Evolutionary conservation across 2,888 invertebrate species (phyloP).

Genomic region (Acronicta psi): DNA sequence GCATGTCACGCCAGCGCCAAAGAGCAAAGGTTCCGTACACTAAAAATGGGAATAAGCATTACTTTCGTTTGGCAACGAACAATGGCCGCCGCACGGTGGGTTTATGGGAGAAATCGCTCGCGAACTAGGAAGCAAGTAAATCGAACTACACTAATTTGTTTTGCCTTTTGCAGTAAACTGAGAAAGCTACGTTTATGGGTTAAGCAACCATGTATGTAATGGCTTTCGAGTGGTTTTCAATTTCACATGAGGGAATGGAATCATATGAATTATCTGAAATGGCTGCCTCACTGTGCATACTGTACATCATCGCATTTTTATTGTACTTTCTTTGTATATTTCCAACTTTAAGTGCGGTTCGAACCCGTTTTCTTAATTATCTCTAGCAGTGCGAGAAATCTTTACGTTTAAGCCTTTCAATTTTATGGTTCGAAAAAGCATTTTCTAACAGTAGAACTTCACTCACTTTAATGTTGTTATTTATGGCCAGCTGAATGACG

Average conservation of each 20-base stretch:
- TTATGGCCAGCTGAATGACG: not conserved
- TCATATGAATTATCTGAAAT: constrained; percentile 52
- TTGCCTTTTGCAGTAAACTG: constrained; percentile 79
- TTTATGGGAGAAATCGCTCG: constrained; percentile 74
- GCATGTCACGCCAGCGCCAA: constrained; percentile 72
- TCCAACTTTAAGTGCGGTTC: constrained; percentile 21
- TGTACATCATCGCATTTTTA: constrained; percentile 45
- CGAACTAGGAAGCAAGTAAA: constrained; percentile 75
- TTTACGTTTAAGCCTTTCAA: constrained; percentile 15
- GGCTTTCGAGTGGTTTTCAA: constrained; percentile 61
- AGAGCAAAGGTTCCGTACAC: constrained; percentile 78
- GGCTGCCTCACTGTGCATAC: constrained; percentile 6
- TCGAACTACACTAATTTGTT: constrained; percentile 81
- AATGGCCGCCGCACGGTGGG: constrained; percentile 67
- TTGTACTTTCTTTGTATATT: constrained; percentile 50
- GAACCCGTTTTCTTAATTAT: constrained; percentile 43
- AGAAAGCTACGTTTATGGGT: constrained; percentile 71
- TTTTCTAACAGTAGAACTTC: constrained; percentile 20
- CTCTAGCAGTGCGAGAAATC: constrained; percentile 21
- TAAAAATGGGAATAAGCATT: constrained; percentile 82
- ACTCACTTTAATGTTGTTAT: not conserved
- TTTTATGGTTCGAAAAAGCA: constrained; percentile 20
- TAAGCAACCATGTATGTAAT: constrained; percentile 66
- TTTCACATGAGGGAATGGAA: constrained; percentile 59
- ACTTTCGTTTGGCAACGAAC: constrained; percentile 66